phyloP scores from a whole-genome alignment of 2,797 vertebrate genomes.

The Eleutherodactylus coqui region DNA sequence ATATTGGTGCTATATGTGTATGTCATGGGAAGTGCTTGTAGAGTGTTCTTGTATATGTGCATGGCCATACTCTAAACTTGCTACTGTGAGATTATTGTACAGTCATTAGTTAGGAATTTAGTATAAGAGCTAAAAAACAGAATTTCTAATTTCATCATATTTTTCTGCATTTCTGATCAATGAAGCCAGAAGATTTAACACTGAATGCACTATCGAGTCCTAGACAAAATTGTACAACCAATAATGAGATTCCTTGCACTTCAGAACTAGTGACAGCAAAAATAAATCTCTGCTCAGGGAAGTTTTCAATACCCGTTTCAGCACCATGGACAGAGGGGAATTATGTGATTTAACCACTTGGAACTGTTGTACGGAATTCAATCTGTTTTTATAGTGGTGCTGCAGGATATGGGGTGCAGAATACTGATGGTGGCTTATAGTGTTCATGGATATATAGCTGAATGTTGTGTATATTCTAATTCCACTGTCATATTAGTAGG shows the following conservation, averaged over 20 bases:
- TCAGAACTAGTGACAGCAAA: not conserved
- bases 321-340: constrained; percentile 26
- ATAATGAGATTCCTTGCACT: constrained; percentile 16
- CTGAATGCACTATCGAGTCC: constrained; percentile 15
- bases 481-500: too few relatives aligned
- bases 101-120: not conserved
- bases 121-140: not conserved
- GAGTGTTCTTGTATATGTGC: not conserved
- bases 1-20: not conserved
- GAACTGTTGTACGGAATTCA: not conserved
- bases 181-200: constrained; percentile 13
- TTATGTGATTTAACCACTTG: constrained; percentile 31
- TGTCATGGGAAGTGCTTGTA: too few relatives aligned
- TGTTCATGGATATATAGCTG: not conserved
- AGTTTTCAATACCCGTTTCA: constrained; percentile 32
- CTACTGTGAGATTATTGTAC: not conserved
- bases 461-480: not conserved
- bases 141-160: not conserved
- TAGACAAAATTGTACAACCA: constrained; percentile 32
- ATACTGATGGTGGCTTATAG: not conserved
- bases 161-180: not conserved
- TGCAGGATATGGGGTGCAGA: not conserved
- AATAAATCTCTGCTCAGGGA: constrained; percentile 38
- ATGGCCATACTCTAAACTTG: not conserved
- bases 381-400: not conserved